These are phyloP conservation scores for Apteryx owenii DNA, from an alignment of 2,113 vertebrate genomes.

Conservation along the genomic window DNA sequence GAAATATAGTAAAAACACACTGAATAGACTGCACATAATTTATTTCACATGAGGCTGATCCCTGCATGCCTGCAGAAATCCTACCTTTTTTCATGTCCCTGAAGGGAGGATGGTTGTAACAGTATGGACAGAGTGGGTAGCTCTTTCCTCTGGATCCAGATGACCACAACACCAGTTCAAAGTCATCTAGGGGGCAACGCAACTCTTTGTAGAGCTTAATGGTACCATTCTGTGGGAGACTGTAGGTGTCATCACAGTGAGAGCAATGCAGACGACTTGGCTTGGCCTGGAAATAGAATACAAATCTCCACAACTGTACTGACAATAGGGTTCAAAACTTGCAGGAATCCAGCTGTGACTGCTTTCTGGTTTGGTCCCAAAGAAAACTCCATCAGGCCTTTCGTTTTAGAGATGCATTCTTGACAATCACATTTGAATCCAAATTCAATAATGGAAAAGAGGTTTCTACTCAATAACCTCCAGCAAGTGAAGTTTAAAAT, in stretches of 20 bases:
- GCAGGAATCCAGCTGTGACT: background rate
- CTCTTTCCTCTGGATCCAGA: constrained; percentile 94
- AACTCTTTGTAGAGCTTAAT: constrained; percentile 98
- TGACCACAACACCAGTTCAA: constrained; percentile 96
- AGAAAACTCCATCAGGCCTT: background rate
- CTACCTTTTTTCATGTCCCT: constrained; percentile 98
- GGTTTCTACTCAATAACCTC: background rate
- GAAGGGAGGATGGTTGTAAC: constrained; percentile 95
- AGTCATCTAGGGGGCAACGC: constrained; percentile 94
- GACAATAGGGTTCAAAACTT: background rate
- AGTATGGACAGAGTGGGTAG: constrained; percentile 96
- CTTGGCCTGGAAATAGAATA: constrained; percentile 83
- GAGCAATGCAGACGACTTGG: constrained; percentile 96
- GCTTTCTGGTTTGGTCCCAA: background rate
- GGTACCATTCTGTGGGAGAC: constrained; percentile 93
- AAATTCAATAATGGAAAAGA: background rate
- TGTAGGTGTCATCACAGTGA: constrained; percentile 97
- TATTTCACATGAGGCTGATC: background rate
- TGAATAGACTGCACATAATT: background rate
- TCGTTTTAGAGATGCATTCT: background rate
- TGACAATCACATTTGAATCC: background rate
- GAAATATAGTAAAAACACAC: background rate
- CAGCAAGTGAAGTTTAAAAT: background rate
- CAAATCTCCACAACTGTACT: background rate
- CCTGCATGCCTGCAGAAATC: background rate